Evolutionary conservation across 2,113 vertebrate genomes (phyloP), one percentile per base, ranked within the genome.

Genomic region (Elaphurus davidianus): DNA sequence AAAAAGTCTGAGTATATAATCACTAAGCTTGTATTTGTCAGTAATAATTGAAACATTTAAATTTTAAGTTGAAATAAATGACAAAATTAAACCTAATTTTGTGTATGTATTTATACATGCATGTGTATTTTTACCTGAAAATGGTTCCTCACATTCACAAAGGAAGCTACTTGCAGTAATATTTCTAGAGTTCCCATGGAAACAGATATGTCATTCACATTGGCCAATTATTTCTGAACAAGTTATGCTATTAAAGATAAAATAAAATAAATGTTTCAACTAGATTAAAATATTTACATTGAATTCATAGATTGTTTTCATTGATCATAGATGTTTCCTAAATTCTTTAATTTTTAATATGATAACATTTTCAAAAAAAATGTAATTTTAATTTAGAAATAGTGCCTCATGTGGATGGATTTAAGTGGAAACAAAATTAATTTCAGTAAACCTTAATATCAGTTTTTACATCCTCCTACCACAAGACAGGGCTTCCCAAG

Each of bases 221-320:
- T 99, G 99, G 33, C 99, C 99, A 92, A 98, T 94, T 57, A 99
- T 96, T 98, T 99, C 99, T 67, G 99, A 99, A 98, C 99, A 99
- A 98, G 99, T 99, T 92, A 98, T 98, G 36, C 99, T 99, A 99
- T n/a, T 96, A 92, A 43, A 81, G 98, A 93, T 28, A 11, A 52
- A 93, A 82, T 55, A 28, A 97, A 76, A 91, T 91, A 19, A 82
- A 54, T n/a, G 55, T 92, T 90, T 40, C 4, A 59, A 43, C 4
- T 59, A 64, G 6, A 82, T 52, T 45, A 89, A 90, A 52, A 28
- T 45, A 93, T 25, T 43, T 81, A 16, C 2, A 84, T 47, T 94
- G 10, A 3, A 85, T 83, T 27, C 59, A 92, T 62, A 54, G 3
- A 40, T 3, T 5, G 87, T 40, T 60, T 54, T 50, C 47, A 40